Evolutionary conservation across 2,113 vertebrate genomes (phyloP).

Genomic region (Jaculus jaculus): DNA sequence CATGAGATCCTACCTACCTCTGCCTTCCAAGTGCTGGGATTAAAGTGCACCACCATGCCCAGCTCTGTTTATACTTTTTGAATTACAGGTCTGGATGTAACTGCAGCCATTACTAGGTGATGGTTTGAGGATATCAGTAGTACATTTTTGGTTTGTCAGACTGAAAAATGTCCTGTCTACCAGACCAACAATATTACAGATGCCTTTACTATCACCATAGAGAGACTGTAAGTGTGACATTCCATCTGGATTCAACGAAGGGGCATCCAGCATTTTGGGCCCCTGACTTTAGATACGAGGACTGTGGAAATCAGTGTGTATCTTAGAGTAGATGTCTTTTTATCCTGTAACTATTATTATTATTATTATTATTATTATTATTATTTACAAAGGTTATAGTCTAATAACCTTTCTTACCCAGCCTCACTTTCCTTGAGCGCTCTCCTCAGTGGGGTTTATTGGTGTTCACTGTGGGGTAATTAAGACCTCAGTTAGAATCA

Average conservation of each 20-base stretch:
- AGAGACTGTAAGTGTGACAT: neutral
- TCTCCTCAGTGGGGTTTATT: too few relatives aligned
- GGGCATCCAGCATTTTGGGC: neutral
- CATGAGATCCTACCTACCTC: too few relatives aligned
- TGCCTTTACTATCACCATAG: neutral
- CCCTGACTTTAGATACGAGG: neutral
- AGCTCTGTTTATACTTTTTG: neutral
- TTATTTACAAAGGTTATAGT: too few relatives aligned
- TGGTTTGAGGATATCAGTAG: neutral
- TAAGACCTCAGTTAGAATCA: neutral
- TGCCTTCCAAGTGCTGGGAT: too few relatives aligned
- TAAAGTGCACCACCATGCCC: too few relatives aligned
- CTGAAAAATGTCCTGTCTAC: neutral
- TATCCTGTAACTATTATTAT: too few relatives aligned
- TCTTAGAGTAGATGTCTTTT: neutral
- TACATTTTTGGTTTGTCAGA: neutral
- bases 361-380: too few relatives aligned
- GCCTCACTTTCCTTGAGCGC: too few relatives aligned
- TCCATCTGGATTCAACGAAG: neutral
- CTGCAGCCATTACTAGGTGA: neutral
- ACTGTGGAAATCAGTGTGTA: neutral
- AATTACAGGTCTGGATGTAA: conserved; percentile 5
- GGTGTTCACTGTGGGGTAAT: too few relatives aligned
- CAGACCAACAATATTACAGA: neutral
- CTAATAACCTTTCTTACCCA: too few relatives aligned